These are phyloP conservation scores for Notodonta dromedarius DNA, from an alignment of 2,888 invertebrate genomes.

Conservation along the genomic window DNA sequence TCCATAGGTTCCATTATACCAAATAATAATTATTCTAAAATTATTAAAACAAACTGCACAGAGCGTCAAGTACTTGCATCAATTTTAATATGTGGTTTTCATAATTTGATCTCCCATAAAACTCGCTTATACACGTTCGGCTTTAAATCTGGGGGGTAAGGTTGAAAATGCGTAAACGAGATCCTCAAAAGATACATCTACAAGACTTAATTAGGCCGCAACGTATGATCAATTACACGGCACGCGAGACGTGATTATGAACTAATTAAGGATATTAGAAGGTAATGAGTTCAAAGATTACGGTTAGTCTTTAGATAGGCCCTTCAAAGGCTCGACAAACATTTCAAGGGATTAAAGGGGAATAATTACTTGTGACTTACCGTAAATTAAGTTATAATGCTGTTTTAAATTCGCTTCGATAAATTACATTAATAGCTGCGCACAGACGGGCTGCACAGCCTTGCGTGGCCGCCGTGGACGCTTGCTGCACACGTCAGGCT, in stretches of 20 bases:
- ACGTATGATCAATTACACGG: conserved; percentile 38
- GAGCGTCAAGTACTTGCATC: background rate
- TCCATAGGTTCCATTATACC: too few species aligned
- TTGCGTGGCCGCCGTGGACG: too few species aligned
- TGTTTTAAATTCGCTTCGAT: too few species aligned
- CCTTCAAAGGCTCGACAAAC: background rate
- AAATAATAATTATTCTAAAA: too few species aligned
- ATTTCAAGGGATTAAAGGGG: background rate
- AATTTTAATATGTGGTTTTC: background rate
- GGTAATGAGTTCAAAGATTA: conserved; percentile 22
- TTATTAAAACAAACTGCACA: too few species aligned
- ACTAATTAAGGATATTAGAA: conserved; percentile 31
- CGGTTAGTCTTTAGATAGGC: conserved; percentile 6
- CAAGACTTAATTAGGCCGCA: conserved; percentile 31
- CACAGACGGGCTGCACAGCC: too few species aligned
- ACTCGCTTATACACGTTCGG: background rate
- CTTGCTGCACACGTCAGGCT: too few species aligned
- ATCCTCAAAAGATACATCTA: conserved; percentile 3
- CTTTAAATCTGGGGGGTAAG: background rate
- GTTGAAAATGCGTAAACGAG: conserved; percentile 3
- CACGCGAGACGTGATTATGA: conserved; percentile 30
- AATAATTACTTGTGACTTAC: too few species aligned
- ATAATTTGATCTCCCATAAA: background rate
- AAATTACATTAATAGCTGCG: too few species aligned
- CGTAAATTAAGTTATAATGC: too few species aligned